Percentiles rank a stretch among this genome's conserved stretches.
phyloP scores from a whole-genome alignment of 2,113 vertebrate species.

The Thunnus maccoyii region DNA sequence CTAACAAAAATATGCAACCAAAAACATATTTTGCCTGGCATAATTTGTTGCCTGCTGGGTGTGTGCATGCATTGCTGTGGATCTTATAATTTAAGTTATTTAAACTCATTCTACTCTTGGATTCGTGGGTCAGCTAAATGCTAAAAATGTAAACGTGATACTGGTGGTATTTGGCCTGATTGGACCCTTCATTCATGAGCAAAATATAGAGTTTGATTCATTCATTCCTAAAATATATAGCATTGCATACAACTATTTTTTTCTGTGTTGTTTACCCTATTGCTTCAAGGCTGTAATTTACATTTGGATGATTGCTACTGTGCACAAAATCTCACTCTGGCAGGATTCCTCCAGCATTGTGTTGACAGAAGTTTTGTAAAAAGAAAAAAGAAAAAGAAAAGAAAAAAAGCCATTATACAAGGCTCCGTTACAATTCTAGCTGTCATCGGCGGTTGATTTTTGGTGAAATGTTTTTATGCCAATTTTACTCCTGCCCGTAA shows the following conservation, averaged over 20 bases:
- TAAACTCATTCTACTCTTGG: conserved; percentile 21
- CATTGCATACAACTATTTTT: conserved; percentile 23
- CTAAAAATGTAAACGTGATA: conserved; percentile 4
- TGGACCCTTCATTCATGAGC: conserved; percentile 8
- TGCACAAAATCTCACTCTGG: conserved; percentile 38
- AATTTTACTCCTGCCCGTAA: conserved; percentile 41
- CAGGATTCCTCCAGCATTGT: conserved; percentile 30
- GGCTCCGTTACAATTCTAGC: conserved; percentile 48
- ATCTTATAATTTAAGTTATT: conserved; percentile 16
- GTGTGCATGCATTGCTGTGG: too few species aligned
- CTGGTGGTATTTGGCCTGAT: conserved; percentile 27
- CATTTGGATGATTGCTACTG: conserved; percentile 50
- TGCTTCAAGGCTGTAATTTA: conserved; percentile 61
- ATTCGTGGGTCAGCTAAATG: background rate
- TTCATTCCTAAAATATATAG: conserved; percentile 31
- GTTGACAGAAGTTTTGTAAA: conserved; percentile 52
- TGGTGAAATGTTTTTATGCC: conserved; percentile 59
- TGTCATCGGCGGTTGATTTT: conserved; percentile 46
- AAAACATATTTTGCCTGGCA: background rate
- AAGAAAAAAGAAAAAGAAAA: background rate
- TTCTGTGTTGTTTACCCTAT: conserved; percentile 56
- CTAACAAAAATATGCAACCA: background rate
- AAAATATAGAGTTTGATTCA: conserved; percentile 37
- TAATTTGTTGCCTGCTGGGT: background rate
- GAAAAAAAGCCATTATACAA: conserved; percentile 34